Conservation (phyloP, 2,113 vertebrate species). For the Rana temporaria region DNA sequence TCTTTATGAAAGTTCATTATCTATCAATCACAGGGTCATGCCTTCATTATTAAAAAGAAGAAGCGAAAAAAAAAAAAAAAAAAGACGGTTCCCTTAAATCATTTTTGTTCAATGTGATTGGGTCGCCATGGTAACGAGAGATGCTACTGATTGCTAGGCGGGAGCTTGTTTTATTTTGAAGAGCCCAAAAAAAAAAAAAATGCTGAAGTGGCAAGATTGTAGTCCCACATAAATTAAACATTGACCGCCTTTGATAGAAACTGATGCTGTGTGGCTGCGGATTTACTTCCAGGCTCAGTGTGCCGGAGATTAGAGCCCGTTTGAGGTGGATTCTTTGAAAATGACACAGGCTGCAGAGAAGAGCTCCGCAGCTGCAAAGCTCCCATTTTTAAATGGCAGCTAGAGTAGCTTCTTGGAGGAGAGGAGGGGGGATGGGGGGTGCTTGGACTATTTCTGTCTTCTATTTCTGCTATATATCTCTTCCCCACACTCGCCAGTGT, state of each 20-base stretch:
- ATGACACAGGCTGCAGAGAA: too few species aligned
- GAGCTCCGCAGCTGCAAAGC: too few species aligned
- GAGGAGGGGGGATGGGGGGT: too few species aligned
- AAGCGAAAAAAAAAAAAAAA: neutral
- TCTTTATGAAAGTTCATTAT: neutral
- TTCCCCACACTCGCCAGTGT: too few species aligned
- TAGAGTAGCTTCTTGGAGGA: too few species aligned
- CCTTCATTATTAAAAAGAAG: neutral
- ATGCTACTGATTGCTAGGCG: constrained; percentile 13
- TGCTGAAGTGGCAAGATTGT: constrained; percentile 10
- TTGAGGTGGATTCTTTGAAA: too few species aligned
- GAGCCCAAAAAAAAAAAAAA: constrained; percentile 14
- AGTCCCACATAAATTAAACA: neutral
- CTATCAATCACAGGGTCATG: neutral
- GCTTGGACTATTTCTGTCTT: too few species aligned
- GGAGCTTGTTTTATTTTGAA: constrained; percentile 10
- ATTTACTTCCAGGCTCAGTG: too few species aligned
- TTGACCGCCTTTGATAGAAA: neutral
- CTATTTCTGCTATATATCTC: too few species aligned
- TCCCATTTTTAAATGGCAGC: too few species aligned
- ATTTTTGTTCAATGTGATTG: neutral
- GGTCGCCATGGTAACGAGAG: constrained; percentile 15
- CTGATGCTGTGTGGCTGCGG: neutral
- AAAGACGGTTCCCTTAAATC: neutral
- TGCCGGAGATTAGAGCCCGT: too few species aligned